Evolutionary conservation across 2,888 invertebrate genomes (phyloP), one percentile per base, ranked within the genome.

Genomic region (Salpingus planirostris): DNA sequence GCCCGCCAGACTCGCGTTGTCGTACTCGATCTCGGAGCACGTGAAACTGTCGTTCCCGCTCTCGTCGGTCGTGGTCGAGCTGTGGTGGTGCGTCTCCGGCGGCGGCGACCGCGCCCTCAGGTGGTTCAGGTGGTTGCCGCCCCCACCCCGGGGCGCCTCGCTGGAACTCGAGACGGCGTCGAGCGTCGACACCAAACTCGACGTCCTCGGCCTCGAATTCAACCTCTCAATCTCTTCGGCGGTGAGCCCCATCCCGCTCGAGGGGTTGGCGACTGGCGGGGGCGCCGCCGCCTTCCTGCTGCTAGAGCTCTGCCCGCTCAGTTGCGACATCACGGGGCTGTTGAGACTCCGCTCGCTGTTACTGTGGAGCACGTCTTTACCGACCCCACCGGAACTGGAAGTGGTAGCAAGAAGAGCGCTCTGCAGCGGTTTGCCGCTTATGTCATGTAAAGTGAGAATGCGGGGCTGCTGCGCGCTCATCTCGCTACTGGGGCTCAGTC

Each of bases 1-100:
- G 10, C 85, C 86, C 31, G 77, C 80, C 41, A 87, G 68, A 52
- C 86, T 86, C 54, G 87, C 85, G 58, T 91, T 90, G 55, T 93
- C 93, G 60, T 92, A 93, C 64, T 96, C 96, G 58, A 93, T 93
- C 69, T 95, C 95, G 0, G 95, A 95, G 67, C 95, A 96, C 7
- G 95, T 96, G 68, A 96, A 96, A 50, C 93, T 93, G 60, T 96
- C 95, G 65, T 95, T 92, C 3, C 84, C 85, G 64, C 93, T 93
- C 60, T 93, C 93, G 51, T 92, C 88, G 6, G 92, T 87, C 5
- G 86, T 85, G 0, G 83, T 83, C 6, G 86, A 85, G 52, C 85
- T 79, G 52, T 83, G 75, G 25, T 76, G 71, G 25, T 76, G 71
- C 48, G 84, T 78, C 49, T 79, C 80, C 11, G 79, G 74, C 21